Conservation (phyloP, 2,797 vertebrate genomes). For the Saxicola maurus region DNA sequence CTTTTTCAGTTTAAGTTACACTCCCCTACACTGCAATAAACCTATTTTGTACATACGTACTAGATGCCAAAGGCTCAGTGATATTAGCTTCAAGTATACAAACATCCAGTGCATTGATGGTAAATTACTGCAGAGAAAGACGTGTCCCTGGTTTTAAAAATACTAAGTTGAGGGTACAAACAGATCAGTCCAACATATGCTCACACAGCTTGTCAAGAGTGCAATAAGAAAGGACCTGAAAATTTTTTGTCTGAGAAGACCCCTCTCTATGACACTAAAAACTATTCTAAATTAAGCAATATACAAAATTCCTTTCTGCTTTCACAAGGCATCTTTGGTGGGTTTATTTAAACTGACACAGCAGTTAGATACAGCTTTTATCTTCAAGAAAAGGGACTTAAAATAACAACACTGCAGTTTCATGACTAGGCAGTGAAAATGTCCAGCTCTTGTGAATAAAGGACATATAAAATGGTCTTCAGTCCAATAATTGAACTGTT, state of each 20-base stretch:
- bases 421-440: not conserved
- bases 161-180: not conserved
- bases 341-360: not conserved
- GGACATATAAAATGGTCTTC: not conserved
- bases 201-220: not conserved
- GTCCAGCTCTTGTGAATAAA: not conserved
- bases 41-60: fast-evolving
- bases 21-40: not conserved
- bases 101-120: not conserved
- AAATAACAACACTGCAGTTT: not conserved
- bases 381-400: not conserved
- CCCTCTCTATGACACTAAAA: not conserved
- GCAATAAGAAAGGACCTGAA: not conserved
- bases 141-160: not conserved
- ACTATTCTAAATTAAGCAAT: not conserved
- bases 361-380: not conserved
- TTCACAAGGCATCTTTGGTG: not conserved
- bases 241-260: not conserved
- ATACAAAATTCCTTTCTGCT: not conserved
- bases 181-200: not conserved
- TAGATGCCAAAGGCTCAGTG: not conserved
- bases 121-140: not conserved
- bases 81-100: not conserved
- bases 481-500: not conserved
- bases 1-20: not conserved